Evolutionary conservation across 2,113 vertebrate species (phyloP).

Genomic region (Lasiurus cinereus): DNA sequence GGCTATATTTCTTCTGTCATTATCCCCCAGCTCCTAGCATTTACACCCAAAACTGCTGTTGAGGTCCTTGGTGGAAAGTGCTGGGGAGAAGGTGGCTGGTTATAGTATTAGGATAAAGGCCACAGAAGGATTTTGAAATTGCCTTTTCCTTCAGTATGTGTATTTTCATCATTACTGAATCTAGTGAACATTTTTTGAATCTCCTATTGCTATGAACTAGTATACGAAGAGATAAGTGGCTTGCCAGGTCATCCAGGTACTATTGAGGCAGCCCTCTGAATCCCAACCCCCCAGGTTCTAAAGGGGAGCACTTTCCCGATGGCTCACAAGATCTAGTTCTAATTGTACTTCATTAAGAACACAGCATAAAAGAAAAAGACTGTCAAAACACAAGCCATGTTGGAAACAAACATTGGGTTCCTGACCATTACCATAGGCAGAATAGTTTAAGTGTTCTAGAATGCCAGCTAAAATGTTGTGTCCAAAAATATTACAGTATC

Average conservation of each 20-base stretch:
- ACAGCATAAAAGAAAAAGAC: background rate
- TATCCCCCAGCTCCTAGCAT: background rate
- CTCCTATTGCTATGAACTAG: background rate
- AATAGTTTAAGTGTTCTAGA: background rate
- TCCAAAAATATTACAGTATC: background rate
- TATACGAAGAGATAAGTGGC: background rate
- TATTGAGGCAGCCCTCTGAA: background rate
- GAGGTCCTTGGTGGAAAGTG: background rate
- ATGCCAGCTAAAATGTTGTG: background rate
- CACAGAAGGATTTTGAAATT: background rate
- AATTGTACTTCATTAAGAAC: conserved; percentile 12
- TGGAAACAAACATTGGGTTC: background rate
- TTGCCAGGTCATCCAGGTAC: background rate
- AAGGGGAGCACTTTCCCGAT: background rate
- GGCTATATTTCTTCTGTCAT: background rate
- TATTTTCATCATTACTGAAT: background rate
- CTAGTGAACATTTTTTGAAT: background rate
- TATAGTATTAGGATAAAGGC: background rate
- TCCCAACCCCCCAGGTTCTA: no score
- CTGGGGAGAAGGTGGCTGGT: background rate
- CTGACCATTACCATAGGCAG: fast-evolving
- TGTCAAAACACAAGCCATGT: background rate
- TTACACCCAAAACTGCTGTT: background rate
- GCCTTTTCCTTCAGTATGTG: background rate
- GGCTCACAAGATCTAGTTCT: background rate